phyloP scores from a whole-genome alignment of 2,113 vertebrate genomes.

The Boleophthalmus pectinirostris region DNA sequence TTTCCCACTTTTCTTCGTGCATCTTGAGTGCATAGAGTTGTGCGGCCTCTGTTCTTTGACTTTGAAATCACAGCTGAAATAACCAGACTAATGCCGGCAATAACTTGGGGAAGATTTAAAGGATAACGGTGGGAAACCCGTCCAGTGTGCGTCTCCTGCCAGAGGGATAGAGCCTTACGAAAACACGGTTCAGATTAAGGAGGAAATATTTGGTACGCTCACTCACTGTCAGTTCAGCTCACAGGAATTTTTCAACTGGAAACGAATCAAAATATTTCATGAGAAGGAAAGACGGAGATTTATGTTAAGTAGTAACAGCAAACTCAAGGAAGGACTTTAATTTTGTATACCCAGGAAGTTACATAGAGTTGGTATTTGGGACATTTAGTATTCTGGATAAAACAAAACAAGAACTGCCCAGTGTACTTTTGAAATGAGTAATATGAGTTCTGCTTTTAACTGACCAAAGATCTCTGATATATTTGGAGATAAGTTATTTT shows the following conservation, averaged over 20 bases:
- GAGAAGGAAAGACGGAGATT: constrained; percentile 19
- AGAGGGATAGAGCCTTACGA: constrained; percentile 50
- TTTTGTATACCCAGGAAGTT: neutral
- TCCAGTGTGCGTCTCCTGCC: constrained; percentile 53
- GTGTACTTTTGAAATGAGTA: neutral
- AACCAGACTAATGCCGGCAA: constrained; percentile 59
- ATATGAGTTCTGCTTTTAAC: neutral
- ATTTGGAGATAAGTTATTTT: too few relatives aligned
- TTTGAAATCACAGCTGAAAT: constrained; percentile 66
- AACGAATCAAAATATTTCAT: constrained; percentile 51
- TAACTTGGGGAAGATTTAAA: constrained; percentile 62
- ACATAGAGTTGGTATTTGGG: neutral
- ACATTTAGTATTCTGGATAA: neutral
- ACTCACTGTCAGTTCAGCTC: constrained; percentile 44
- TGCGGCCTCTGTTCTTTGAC: constrained; percentile 36
- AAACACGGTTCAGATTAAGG: constrained; percentile 56
- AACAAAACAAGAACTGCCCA: neutral
- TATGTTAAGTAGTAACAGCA: constrained; percentile 20
- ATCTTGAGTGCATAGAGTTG: constrained; percentile 54
- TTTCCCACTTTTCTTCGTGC: constrained; percentile 33
- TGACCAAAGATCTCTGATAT: neutral
- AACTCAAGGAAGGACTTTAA: constrained; percentile 33
- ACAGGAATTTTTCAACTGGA: constrained; percentile 28
- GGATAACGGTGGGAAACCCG: constrained; percentile 60
- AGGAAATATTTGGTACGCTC: constrained; percentile 58